A percentile compares a stretch with the other conserved stretches of the same genome.
phyloP scores from a whole-genome alignment of 2,113 vertebrate genomes.

The Pseudorasbora parva region DNA sequence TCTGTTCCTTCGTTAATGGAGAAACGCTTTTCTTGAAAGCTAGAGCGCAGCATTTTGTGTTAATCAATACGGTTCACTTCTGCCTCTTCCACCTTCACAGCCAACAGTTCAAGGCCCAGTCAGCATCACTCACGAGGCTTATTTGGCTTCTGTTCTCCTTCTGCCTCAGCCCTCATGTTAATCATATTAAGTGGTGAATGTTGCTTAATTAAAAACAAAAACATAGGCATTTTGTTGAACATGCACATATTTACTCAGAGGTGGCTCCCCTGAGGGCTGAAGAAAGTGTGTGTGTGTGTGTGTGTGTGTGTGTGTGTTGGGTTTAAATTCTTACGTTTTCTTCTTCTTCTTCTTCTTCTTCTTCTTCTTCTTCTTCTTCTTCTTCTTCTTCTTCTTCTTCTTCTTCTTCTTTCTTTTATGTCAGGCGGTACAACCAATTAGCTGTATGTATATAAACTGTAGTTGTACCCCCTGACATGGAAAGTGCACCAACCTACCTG shows the following conservation, averaged over 20 bases:
- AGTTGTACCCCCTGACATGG: too few species aligned
- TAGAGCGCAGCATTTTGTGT: constrained; percentile 22
- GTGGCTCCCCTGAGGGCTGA: not conserved
- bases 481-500: too few species aligned
- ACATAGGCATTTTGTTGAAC: constrained; percentile 17
- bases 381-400: too few species aligned
- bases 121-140: not conserved
- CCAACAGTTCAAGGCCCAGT: constrained; percentile 29
- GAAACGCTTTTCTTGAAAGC: constrained; percentile 42
- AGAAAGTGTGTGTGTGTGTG: not conserved
- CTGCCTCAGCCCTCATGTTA: constrained; percentile 7
- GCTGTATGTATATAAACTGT: too few species aligned
- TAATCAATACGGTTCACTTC: constrained; percentile 28
- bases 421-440: too few species aligned
- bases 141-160: constrained; percentile 36
- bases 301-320: too few species aligned
- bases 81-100: constrained; percentile 15
- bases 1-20: constrained; percentile 46
- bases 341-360: too few species aligned
- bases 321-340: too few species aligned
- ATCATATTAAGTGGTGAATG: not conserved
- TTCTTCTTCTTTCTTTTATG: too few species aligned
- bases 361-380: too few species aligned
- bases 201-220: constrained; percentile 10
- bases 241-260: constrained; percentile 11